Base-by-base conservation (phyloP, 1,140 invertebrate genomes). In the Trachelipus rathkii region DNA sequence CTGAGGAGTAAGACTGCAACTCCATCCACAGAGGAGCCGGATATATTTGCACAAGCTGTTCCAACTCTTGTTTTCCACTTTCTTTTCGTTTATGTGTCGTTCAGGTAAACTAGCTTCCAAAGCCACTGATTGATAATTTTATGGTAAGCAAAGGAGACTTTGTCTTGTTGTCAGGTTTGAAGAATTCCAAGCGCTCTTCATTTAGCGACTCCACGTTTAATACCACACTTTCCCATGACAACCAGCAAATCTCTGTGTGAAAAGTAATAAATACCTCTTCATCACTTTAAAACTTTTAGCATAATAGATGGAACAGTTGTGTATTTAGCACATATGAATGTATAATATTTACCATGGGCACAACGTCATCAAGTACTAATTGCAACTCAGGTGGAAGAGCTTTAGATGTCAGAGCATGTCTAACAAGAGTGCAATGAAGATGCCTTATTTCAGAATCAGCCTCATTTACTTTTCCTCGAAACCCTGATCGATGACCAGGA, bases 301-400 rank as follows among this genome's bases (percentile, higher is more conserved):
- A 50, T 15, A 50, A 15, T 50, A 50, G 46, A 15, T 50, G n/a
- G 46, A 50, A 50, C 9, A 50, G 46, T 15, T 50, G 46, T 9
- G 46, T 50, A 50, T 50, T 50, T 9, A 50, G 46, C 9, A 15
- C 46, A 15, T 15, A 10, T 9, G 46, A 50, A n/a, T n/a, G n/a
- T n/a, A n/a, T n/a, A n/a, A n/a, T n/a, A n/a, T n/a, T n/a, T n/a
- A n/a, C n/a, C n/a, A 9, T 10, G 9, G 46, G 15, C 67, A 69
- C 23, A 21, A 69, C 21, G 21, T 69, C 67, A 21, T 69, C 67
- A 69, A 69, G 67, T 10, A n/a, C n/a, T 69, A 21, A 69, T 19
- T 10, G 10, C 19, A 50, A 15, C 46, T 50, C 46, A 10, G 46
- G 46, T 15, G 46, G 46, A 15, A 50, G 46, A 10, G 46, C 15